A percentile compares a stretch with the other conserved stretches of the same genome.
Conservation (phyloP, 2,888 invertebrate genomes). For the Heliconius ismenius region DNA sequence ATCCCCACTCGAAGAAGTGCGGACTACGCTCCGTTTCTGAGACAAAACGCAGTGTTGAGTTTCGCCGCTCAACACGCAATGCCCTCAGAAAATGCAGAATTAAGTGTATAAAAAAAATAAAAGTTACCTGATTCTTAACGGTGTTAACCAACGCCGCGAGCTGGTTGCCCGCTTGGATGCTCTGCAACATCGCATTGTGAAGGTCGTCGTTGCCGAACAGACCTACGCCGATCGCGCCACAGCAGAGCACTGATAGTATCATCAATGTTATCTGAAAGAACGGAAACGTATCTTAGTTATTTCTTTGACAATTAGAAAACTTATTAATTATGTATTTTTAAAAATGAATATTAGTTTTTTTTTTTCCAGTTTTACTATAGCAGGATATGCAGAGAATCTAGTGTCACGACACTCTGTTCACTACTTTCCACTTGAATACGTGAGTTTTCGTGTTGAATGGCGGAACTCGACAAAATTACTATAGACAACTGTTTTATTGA, state of each 20-base stretch:
- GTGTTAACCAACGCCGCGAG: slow-evolving; percentile 90
- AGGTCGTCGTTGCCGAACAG: slow-evolving; percentile 97
- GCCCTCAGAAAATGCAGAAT: too few relatives aligned
- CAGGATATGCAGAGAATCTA: neutral
- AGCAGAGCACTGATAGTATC: slow-evolving; percentile 92
- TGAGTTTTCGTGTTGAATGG: neutral
- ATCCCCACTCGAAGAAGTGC: too few relatives aligned
- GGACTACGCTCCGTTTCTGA: too few relatives aligned
- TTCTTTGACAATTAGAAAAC: neutral
- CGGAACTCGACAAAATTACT: neutral
- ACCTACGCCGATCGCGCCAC: slow-evolving; percentile 93
- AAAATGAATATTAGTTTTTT: neutral
- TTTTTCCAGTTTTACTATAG: neutral
- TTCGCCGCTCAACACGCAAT: too few relatives aligned
- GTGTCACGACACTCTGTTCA: neutral
- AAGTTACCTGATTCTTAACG: slow-evolving; percentile 88
- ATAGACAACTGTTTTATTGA: too few relatives aligned
- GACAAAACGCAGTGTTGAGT: too few relatives aligned
- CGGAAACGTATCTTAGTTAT: neutral
- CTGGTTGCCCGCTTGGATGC: slow-evolving; percentile 89
- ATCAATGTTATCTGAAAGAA: slow-evolving; percentile 84
- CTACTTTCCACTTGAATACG: neutral
- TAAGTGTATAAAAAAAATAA: neutral
- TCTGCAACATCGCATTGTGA: slow-evolving; percentile 93
- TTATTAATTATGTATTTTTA: too few relatives aligned